Conservation (phyloP, 2,797 vertebrate species). For the Sebastes matsubarae region DNA sequence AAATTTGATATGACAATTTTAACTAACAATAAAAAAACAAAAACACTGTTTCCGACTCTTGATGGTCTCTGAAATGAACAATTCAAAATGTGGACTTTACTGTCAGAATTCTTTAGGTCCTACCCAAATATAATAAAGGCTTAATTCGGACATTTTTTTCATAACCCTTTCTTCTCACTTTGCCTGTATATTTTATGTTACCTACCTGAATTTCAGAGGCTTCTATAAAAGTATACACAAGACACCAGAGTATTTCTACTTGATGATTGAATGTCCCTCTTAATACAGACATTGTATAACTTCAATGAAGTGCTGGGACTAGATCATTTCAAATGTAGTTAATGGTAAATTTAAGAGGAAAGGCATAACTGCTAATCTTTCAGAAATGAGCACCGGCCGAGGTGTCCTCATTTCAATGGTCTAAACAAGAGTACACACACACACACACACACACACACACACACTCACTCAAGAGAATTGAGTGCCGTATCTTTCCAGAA, state of each 20-base stretch:
- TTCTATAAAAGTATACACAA: not conserved
- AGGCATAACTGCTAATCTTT: not conserved
- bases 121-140: not conserved
- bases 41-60: not conserved
- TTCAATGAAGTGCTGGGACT: not conserved
- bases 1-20: not conserved
- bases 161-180: not conserved
- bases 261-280: not conserved
- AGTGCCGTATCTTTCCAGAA: conserved; percentile 9
- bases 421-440: not conserved
- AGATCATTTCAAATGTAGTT: not conserved
- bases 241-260: not conserved
- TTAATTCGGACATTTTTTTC: not conserved
- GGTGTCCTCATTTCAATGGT: conserved; percentile 8
- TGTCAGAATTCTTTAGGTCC: not conserved
- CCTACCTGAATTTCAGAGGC: not conserved
- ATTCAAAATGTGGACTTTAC: not conserved
- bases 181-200: not conserved
- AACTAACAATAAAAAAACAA: not conserved
- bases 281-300: not conserved
- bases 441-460: conserved; percentile 2
- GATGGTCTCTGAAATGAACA: not conserved
- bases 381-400: conserved; percentile 2
- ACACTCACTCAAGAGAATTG: conserved; percentile 2
- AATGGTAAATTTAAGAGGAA: not conserved